Percentiles rank a stretch among this genome's conserved stretches.
Evolutionary conservation across 2,113 vertebrate species (phyloP).

Genomic region (Chrysemys picta): DNA sequence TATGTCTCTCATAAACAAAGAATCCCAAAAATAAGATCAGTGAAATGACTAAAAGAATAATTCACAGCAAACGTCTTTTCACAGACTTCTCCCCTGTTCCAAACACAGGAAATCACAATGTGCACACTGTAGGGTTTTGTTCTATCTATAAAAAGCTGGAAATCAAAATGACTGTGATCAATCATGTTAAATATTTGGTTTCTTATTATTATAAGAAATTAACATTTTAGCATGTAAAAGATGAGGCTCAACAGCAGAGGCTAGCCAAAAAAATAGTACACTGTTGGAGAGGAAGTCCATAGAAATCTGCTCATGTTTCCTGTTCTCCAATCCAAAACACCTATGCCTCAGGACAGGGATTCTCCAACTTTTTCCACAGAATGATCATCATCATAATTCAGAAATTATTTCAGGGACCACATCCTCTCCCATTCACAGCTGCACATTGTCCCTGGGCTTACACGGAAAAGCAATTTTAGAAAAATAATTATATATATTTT

Average conservation of each 20-base stretch:
- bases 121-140: neutral
- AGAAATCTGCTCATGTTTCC: neutral
- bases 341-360: neutral
- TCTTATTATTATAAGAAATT: neutral
- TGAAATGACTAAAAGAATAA: neutral
- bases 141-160: neutral
- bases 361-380: neutral
- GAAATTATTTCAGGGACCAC: neutral
- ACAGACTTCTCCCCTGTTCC: neutral
- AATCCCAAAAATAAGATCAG: neutral
- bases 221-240: neutral
- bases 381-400: neutral
- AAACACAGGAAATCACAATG: neutral
- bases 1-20: neutral
- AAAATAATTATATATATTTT: neutral
- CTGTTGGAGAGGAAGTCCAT: neutral
- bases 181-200: neutral
- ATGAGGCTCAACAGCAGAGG: neutral
- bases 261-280: neutral
- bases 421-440: neutral
- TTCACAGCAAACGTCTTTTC: neutral
- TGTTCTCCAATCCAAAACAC: neutral
- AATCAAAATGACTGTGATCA: neutral
- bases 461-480: neutral
- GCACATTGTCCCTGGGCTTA: rapidly evolving